Evolutionary conservation across 1,140 invertebrate species (phyloP).

Genomic region (Drosophila repleta): DNA sequence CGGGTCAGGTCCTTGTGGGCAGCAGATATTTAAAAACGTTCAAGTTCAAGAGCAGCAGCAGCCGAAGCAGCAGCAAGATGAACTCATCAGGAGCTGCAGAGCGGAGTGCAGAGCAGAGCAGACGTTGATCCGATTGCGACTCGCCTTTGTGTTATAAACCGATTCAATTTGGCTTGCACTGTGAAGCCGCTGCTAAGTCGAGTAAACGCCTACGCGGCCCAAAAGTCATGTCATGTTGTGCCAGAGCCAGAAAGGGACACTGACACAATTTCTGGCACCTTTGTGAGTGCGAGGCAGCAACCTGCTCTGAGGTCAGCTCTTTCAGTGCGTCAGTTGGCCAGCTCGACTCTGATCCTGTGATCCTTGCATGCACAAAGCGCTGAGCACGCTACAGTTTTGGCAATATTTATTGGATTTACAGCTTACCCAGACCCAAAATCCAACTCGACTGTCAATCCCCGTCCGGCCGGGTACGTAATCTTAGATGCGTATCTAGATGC

Average conservation of each 20-base stretch:
- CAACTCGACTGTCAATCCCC: neutral
- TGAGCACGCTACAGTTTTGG: constrained; percentile 64
- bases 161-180: constrained; percentile 69
- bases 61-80: constrained; percentile 40
- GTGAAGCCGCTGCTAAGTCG: constrained; percentile 70
- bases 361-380: constrained; percentile 38
- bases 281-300: constrained; percentile 14
- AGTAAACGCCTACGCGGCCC: constrained; percentile 76
- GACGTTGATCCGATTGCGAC: constrained; percentile 57
- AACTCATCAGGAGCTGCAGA: constrained; percentile 58
- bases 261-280: constrained; percentile 74
- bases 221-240: constrained; percentile 81
- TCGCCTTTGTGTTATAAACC: constrained; percentile 21
- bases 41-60: constrained; percentile 65
- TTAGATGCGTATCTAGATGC: constrained; percentile 53
- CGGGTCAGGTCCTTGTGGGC: neutral
- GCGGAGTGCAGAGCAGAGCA: constrained; percentile 12
- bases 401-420: constrained; percentile 82
- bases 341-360: constrained; percentile 32
- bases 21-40: constrained; percentile 20
- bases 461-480: constrained; percentile 55
- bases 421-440: constrained; percentile 47
- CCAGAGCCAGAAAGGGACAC: constrained; percentile 54
- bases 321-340: constrained; percentile 12
- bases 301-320: constrained; percentile 32